A percentile compares a stretch with the other conserved stretches of the same genome.
Conservation (phyloP, 2,888 invertebrate species). For the Leucophenga montana region DNA sequence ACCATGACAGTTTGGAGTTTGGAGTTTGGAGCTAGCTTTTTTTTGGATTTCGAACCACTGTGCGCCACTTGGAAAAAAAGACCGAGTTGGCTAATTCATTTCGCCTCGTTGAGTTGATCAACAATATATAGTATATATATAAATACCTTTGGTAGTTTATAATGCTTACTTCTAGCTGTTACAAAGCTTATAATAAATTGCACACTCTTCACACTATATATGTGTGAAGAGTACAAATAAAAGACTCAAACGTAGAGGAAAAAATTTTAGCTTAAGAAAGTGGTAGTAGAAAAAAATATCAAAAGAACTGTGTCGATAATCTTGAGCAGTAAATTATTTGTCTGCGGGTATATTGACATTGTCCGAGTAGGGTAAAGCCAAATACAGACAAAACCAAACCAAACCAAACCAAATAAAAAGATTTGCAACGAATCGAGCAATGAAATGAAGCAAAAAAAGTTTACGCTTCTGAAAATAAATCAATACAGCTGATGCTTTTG, state of each 20-base stretch:
- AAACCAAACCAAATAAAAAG: neutral
- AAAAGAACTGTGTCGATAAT: slow-evolving; percentile 13
- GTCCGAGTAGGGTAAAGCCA: neutral
- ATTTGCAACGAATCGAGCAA: neutral
- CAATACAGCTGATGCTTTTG: slow-evolving; percentile 6
- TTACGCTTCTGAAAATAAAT: slow-evolving; percentile 1
- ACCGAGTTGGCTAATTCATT: too few species aligned
- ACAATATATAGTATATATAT: too few species aligned
- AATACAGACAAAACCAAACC: neutral
- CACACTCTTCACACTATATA: too few species aligned
- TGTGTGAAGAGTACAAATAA: too few species aligned
- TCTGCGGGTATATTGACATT: slow-evolving; percentile 26
- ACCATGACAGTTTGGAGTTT: too few species aligned
- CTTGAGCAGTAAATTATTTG: slow-evolving; percentile 26
- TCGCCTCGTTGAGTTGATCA: too few species aligned
- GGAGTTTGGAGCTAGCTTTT: too few species aligned
- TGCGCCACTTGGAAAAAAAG: too few species aligned
- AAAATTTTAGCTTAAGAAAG: neutral
- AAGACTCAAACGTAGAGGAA: neutral
- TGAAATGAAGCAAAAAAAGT: neutral
- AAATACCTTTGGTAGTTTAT: too few species aligned
- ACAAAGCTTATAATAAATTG: neutral
- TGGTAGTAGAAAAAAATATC: neutral
- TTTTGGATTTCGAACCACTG: too few species aligned
- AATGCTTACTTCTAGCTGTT: too few species aligned